Conservation (phyloP, 1,140 invertebrate genomes). For the Leptopilina boulardi region DNA sequence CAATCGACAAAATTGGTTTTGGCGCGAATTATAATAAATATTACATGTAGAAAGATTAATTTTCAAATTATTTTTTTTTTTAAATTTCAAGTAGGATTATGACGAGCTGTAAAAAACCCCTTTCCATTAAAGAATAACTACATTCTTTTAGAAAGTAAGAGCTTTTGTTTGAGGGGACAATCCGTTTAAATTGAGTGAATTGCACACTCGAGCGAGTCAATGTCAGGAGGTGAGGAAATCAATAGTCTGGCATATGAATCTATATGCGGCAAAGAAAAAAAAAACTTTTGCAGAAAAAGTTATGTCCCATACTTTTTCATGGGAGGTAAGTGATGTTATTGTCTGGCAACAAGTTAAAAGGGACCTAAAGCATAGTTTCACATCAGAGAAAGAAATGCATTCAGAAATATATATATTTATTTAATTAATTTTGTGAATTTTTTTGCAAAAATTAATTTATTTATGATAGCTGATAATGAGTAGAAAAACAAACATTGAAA, state of each 20-base stretch:
- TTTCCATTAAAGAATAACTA: slow-evolving; percentile 20
- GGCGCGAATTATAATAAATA: too few species aligned
- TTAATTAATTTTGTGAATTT: too few species aligned
- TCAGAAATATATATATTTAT: not conserved
- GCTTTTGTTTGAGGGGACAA: not conserved
- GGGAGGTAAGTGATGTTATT: not conserved
- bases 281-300: slow-evolving; percentile 15
- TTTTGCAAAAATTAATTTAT: too few species aligned
- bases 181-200: slow-evolving; percentile 29
- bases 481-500: too few species aligned
- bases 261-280: not conserved
- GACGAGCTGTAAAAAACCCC: not conserved
- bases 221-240: slow-evolving; percentile 31
- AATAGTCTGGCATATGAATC: slow-evolving; percentile 25
- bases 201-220: slow-evolving; percentile 24
- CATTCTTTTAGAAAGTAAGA: slow-evolving; percentile 20
- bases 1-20: too few species aligned
- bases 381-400: not conserved
- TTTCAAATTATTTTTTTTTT: too few species aligned
- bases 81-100: not conserved
- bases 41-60: too few species aligned
- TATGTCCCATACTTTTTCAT: not conserved
- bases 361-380: not conserved
- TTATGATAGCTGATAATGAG: too few species aligned
- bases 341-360: slow-evolving; percentile 5